Conservation (phyloP, 2,113 vertebrate genomes). For the Strix aluco region DNA sequence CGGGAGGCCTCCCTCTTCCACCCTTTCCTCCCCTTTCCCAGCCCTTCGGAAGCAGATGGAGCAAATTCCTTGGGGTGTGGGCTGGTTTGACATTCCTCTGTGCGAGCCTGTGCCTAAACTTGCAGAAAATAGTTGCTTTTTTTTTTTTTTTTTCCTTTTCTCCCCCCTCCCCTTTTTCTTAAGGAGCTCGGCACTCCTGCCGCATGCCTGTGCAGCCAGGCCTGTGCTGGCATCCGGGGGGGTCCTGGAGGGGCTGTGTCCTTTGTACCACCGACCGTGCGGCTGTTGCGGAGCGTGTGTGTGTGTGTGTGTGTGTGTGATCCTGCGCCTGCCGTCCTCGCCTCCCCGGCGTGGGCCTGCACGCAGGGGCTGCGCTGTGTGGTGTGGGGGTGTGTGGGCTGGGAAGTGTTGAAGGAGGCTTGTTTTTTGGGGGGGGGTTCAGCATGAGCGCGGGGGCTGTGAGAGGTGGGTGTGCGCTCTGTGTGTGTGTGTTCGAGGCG, state of each 20-base stretch:
- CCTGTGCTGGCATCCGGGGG: neutral
- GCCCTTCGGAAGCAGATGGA: constrained; percentile 42
- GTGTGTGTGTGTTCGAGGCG: no score
- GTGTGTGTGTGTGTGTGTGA: neutral
- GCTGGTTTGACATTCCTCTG: constrained; percentile 54
- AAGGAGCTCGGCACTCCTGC: neutral
- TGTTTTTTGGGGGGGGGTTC: neutral
- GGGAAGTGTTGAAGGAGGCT: neutral
- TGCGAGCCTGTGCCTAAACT: constrained; percentile 41
- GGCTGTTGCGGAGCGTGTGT: neutral
- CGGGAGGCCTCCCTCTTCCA: neutral
- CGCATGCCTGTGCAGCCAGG: rapidly evolving
- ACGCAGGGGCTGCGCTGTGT: neutral
- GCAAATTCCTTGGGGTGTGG: constrained; percentile 35
- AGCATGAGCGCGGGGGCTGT: neutral
- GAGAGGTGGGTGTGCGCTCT: neutral
- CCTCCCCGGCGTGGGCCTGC: neutral
- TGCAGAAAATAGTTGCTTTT: constrained; percentile 24
- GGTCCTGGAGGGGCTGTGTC: neutral
- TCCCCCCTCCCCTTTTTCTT: neutral
- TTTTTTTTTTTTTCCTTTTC: neutral
- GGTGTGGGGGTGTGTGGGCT: neutral
- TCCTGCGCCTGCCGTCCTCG: neutral
- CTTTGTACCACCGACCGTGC: neutral
- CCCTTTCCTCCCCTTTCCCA: constrained; percentile 32